phyloP scores from a whole-genome alignment of 1,140 invertebrate species.

The Orchesella cincta region DNA sequence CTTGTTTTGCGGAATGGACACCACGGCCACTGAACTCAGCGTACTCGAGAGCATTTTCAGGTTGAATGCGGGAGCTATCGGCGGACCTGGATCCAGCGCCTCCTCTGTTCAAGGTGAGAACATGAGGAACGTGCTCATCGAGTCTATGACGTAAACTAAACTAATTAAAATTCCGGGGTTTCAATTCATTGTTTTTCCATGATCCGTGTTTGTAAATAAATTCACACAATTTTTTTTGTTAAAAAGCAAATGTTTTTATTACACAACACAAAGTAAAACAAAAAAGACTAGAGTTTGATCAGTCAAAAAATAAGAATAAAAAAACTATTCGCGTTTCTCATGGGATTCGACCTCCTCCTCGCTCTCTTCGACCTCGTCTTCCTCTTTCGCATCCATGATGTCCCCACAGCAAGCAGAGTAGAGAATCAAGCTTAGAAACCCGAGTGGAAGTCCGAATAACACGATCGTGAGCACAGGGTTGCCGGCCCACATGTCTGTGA shows the following conservation, averaged over 20 bases:
- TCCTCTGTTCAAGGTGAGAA: slow-evolving; percentile 61
- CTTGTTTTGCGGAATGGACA: slow-evolving; percentile 94
- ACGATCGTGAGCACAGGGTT: slow-evolving; percentile 13
- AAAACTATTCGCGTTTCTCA: slow-evolving; percentile 6
- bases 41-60: slow-evolving; percentile 98
- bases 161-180: neutral
- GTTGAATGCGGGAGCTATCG: slow-evolving; percentile 69
- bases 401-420: slow-evolving; percentile 93
- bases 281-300: no score
- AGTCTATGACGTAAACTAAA: slow-evolving; percentile 60
- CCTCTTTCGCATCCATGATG: slow-evolving; percentile 87
- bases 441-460: slow-evolving; percentile 68
- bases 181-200: neutral
- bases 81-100: neutral
- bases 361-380: slow-evolving; percentile 55
- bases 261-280: no score
- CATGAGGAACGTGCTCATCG: slow-evolving; percentile 79
- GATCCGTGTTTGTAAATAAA: slow-evolving; percentile 17
- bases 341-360: neutral
- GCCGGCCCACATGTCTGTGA: slow-evolving; percentile 5
- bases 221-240: neutral
- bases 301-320: neutral
- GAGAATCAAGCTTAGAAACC: slow-evolving; percentile 88
- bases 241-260: no score
- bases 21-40: slow-evolving; percentile 95